Evolutionary conservation across 2,113 vertebrate species (phyloP).

Genomic region (Climacteris rufus): DNA sequence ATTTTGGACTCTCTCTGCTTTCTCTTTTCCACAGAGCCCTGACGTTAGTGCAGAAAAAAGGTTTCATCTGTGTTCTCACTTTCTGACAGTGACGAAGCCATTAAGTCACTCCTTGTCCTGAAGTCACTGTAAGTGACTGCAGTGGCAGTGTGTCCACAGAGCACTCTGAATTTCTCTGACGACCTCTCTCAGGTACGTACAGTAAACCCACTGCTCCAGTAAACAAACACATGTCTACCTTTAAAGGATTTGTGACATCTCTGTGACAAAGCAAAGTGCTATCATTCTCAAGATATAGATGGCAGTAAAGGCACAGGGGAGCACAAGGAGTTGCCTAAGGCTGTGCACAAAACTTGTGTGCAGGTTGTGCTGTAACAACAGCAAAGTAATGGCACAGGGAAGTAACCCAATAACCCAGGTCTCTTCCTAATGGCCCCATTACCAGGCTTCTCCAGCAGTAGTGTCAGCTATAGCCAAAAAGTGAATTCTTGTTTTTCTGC

Average conservation of each 20-base stretch:
- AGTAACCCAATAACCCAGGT: not conserved
- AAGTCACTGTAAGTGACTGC: not conserved
- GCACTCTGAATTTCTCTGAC: not conserved
- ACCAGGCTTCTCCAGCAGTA: not conserved
- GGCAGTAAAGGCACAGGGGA: slow-evolving; percentile 57
- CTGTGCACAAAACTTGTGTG: not conserved
- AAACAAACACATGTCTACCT: not conserved
- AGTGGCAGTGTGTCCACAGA: not conserved
- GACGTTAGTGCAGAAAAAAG: not conserved
- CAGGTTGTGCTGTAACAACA: not conserved
- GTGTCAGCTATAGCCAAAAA: not conserved
- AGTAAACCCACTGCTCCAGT: not conserved
- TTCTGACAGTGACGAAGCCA: not conserved
- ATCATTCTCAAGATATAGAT: slow-evolving; percentile 42
- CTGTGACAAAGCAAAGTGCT: slow-evolving; percentile 24
- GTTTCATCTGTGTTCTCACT: not conserved
- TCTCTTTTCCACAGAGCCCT: not conserved
- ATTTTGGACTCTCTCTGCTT: not conserved
- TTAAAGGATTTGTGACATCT: not conserved
- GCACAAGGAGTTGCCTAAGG: not conserved
- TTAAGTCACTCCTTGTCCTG: not conserved
- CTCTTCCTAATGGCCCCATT: not conserved
- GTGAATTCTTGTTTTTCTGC: not conserved
- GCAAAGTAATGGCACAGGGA: not conserved
- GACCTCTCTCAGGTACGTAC: not conserved